Evolutionary conservation across 2,113 vertebrate genomes (phyloP), one percentile per base, ranked within the genome.

Genomic region (Hemiprocne comata): DNA sequence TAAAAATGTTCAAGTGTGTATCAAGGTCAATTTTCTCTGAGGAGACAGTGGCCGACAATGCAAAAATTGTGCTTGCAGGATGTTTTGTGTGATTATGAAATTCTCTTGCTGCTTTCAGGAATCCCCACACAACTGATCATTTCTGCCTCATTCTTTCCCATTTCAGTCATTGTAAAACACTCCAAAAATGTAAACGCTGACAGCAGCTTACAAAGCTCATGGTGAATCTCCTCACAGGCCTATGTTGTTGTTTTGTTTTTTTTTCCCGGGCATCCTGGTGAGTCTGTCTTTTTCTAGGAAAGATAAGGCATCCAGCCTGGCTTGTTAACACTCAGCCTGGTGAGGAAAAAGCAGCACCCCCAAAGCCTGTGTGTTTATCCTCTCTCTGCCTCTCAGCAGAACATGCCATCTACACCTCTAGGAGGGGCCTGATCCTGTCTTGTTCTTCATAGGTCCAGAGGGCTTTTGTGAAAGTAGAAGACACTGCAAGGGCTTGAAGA

Each of bases 391-490:
- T 64, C 48, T 54, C 65, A 87, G 48, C 24, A 48, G 15, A 55
- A 24, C 4, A 3, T 13, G 11, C 17, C 67, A 24, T 21, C 11
- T 42, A 15, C 28, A 40, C 0, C 0, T 10, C 48, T 11, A 15
- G 28, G 13, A 55, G 15, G 17, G 19, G 65, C 5, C 38, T 6
- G 26, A 13, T 18, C 44, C 40, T 2, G 2, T 6, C 26, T 40
- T 13, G 16, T 50, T 53, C 26, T 46, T 34, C 19, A 18, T 1
- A 50, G 34, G 8, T 46, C 21, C 9, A n/a, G 26, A 10, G 12
- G 28, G 23, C 5, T 18, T 71, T 86, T 42, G 3, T 9, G 17
- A 42, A 42, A 79, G 38, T 5, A 46, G 15, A 34, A 58, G 15
- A 8, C 3, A 2, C 31, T 31, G 3, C 19, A 3, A 17, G 25